phyloP scores from a whole-genome alignment of 2,888 invertebrate genomes.

The Octonoba sinensis region DNA sequence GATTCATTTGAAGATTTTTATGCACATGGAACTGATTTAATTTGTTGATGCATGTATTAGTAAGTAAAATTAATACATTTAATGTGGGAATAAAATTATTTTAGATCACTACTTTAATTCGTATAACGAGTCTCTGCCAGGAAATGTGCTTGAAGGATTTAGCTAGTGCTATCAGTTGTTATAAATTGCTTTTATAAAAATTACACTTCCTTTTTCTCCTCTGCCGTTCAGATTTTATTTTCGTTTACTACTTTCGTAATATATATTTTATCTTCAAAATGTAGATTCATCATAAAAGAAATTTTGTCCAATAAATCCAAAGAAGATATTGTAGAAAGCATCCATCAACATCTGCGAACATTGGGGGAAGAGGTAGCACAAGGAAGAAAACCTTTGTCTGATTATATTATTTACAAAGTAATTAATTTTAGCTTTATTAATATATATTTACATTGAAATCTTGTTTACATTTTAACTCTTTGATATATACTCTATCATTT shows the following conservation, averaged over 20 bases:
- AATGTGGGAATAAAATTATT: no score
- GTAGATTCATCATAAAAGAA: constrained; percentile 82
- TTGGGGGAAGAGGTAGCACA: constrained; percentile 82
- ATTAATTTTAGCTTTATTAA: neutral
- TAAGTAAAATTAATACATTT: no score
- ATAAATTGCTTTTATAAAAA: neutral
- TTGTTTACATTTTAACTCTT: no score
- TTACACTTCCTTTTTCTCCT: neutral
- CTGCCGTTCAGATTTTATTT: neutral
- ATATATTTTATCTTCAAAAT: constrained; percentile 53
- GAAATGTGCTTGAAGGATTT: no score
- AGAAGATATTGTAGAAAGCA: constrained; percentile 87
- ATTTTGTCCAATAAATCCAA: constrained; percentile 82
- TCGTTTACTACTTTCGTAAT: constrained; percentile 3
- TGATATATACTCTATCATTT: no score
- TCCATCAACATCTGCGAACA: constrained; percentile 83
- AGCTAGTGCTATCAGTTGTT: no score
- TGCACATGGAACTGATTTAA: no score
- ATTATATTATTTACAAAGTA: constrained; percentile 86
- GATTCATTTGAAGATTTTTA: no score
- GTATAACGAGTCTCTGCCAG: no score
- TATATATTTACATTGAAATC: neutral
- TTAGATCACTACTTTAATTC: no score
- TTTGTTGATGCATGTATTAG: no score
- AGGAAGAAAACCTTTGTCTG: constrained; percentile 79